A percentile compares a stretch with the other conserved stretches of the same genome.
These are phyloP conservation scores for Diabrotica undecimpunctata DNA, from an alignment of 1,140 invertebrate genomes.

Conservation along the genomic window DNA sequence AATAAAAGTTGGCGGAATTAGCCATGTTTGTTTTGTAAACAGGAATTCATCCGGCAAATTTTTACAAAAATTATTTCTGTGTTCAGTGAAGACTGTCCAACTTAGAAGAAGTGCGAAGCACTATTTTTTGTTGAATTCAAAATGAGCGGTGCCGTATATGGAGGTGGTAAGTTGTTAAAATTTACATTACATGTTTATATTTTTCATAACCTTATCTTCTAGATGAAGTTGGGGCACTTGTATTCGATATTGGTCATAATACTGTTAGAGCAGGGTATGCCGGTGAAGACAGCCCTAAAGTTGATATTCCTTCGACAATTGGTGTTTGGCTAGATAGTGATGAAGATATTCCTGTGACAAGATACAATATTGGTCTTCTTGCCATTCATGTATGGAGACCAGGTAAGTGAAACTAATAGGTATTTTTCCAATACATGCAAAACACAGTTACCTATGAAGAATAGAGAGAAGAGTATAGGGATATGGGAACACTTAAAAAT, in stretches of 20 bases:
- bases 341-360: constrained; percentile 50
- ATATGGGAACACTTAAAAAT: too few species aligned
- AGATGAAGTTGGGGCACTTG: constrained; percentile 77
- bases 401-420: constrained; percentile 22
- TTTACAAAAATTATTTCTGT: neutral
- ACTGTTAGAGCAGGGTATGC: constrained; percentile 73
- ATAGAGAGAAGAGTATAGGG: too few species aligned
- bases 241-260: constrained; percentile 74
- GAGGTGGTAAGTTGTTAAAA: constrained; percentile 46
- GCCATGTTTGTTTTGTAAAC: neutral
- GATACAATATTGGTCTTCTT: constrained; percentile 61
- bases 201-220: constrained; percentile 28
- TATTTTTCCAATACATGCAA: neutral
- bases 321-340: constrained; percentile 63
- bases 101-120: too few species aligned
- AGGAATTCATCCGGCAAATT: neutral
- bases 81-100: too few species aligned
- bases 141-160: constrained; percentile 52
- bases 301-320: constrained; percentile 75
- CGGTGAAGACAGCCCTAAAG: constrained; percentile 84
- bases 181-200: neutral
- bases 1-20: neutral
- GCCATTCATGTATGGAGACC: constrained; percentile 50
- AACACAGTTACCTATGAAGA: too few species aligned
- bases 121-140: neutral